Conservation (phyloP, 2,888 invertebrate species). For the Drosophila paucipuncta region DNA sequence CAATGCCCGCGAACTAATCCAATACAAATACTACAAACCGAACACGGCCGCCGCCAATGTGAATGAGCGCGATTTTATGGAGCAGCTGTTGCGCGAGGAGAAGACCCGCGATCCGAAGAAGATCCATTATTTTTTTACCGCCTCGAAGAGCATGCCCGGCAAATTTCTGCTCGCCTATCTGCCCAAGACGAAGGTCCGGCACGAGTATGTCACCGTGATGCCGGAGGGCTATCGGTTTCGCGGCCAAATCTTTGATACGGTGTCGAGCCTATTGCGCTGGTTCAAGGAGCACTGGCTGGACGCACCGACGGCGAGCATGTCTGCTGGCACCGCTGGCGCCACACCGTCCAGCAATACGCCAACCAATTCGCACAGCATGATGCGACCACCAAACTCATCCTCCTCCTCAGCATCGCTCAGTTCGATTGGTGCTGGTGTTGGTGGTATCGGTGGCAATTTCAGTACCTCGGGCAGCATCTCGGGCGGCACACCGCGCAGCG, state of each 20-base stretch:
- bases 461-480: constrained; percentile 62
- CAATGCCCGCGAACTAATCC: constrained; percentile 94
- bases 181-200: constrained; percentile 92
- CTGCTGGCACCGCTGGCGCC: background rate
- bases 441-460: constrained; percentile 36
- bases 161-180: constrained; percentile 97
- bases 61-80: constrained; percentile 88
- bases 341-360: constrained; percentile 40
- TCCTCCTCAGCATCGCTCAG: constrained; percentile 11
- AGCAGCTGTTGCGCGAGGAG: constrained; percentile 94
- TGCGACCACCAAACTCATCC: constrained; percentile 55
- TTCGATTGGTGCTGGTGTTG: constrained; percentile 4
- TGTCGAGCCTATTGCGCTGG: constrained; percentile 93
- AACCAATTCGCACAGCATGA: constrained; percentile 34
- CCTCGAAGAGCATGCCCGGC: constrained; percentile 94
- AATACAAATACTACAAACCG: constrained; percentile 94
- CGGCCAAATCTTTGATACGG: constrained; percentile 93
- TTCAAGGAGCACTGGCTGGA: constrained; percentile 99
- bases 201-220: constrained; percentile 96
- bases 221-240: constrained; percentile 97
- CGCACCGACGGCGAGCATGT: constrained; percentile 88
- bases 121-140: constrained; percentile 95
- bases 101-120: constrained; percentile 94
- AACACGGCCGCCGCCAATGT: constrained; percentile 92
- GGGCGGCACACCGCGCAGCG: constrained; percentile 71